These are phyloP conservation scores for Atopsyche davidsoni DNA, from an alignment of 1,140 invertebrate genomes.

Conservation along the genomic window DNA sequence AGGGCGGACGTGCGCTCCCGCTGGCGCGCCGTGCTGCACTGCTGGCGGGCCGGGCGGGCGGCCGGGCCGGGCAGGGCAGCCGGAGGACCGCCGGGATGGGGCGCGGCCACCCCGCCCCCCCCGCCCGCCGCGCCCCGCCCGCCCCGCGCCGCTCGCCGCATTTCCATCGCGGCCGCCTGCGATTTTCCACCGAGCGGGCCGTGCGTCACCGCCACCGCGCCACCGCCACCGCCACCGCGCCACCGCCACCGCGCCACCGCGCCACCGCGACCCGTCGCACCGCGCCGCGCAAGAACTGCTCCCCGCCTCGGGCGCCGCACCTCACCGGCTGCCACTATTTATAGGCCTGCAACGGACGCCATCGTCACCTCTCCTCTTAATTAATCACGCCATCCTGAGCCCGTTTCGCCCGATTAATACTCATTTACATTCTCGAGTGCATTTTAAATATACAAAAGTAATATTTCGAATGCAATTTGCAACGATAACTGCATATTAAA, in stretches of 20 bases:
- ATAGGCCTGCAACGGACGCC: no score
- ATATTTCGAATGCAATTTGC: no score
- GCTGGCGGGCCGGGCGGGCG: not conserved
- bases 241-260: not conserved
- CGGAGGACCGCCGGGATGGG: constrained; percentile 15
- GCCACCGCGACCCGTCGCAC: not conserved
- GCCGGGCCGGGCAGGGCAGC: not conserved
- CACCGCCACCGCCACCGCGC: no score
- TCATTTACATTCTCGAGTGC: no score
- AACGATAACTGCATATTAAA: no score
- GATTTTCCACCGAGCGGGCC: not conserved
- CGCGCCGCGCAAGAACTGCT: not conserved
- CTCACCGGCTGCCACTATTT: not conserved
- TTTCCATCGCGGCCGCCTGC: not conserved
- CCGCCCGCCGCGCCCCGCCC: not conserved
- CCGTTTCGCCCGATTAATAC: no score
- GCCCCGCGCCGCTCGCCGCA: not conserved
- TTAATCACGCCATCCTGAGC: no score
- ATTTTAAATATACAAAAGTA: no score
- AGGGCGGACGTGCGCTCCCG: constrained; percentile 3
- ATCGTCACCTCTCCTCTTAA: no score
- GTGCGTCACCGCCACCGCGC: not conserved
- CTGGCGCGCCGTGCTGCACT: constrained; percentile 12
- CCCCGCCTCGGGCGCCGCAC: not conserved
- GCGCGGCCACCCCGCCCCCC: constrained; percentile 2